These are phyloP conservation scores for Hafferia zeledoni DNA, from an alignment of 2,797 vertebrate genomes.

Conservation along the genomic window DNA sequence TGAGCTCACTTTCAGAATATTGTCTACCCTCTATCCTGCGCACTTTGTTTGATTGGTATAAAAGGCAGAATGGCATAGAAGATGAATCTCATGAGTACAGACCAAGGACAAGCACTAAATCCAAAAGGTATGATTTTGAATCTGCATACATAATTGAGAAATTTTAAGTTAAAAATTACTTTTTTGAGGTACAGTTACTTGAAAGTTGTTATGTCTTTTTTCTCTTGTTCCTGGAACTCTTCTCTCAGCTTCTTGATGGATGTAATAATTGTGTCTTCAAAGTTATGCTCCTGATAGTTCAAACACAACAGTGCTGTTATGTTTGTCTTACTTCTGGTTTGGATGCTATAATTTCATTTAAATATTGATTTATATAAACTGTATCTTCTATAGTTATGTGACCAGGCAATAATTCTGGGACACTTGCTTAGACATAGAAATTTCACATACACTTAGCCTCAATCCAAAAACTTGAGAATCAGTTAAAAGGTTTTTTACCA, in stretches of 20 bases:
- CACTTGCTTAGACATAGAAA: not conserved
- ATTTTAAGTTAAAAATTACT: not conserved
- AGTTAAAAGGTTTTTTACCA: not conserved
- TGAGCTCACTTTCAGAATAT: slow-evolving; percentile 98
- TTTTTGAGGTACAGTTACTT: not conserved
- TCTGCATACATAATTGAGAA: not conserved
- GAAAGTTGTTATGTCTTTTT: not conserved
- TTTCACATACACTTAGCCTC: not conserved
- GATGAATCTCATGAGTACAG: slow-evolving; percentile 98
- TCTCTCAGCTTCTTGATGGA: not conserved
- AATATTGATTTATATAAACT: not conserved
- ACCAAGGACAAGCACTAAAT: slow-evolving; percentile 96
- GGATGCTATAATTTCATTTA: not conserved
- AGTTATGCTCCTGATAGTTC: not conserved
- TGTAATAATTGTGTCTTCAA: not conserved
- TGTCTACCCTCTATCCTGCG: slow-evolving; percentile 96
- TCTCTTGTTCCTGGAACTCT: not conserved
- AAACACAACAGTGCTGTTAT: not conserved
- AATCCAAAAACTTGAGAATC: not conserved
- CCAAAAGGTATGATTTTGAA: slow-evolving; percentile 87
- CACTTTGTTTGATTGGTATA: slow-evolving; percentile 98
- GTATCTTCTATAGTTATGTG: not conserved
- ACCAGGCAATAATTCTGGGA: not conserved
- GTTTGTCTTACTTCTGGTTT: not conserved
- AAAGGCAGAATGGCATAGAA: slow-evolving; percentile 96